Conservation (phyloP, 2,888 invertebrate genomes). For the Elegia similella region DNA sequence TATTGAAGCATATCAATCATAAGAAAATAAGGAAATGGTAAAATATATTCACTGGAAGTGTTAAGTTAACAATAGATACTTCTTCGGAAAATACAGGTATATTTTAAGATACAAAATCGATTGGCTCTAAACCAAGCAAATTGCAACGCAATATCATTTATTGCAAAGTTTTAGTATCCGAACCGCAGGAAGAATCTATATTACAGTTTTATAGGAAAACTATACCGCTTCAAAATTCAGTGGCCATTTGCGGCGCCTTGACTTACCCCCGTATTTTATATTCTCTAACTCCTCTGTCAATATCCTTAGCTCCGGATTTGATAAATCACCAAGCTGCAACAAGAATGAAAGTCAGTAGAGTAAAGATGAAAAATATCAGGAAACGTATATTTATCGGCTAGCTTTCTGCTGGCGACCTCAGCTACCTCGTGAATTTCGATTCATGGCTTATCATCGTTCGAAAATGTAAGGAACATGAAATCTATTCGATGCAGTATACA, state of each 20-base stretch:
- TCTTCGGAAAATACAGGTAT: background rate
- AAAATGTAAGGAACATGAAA: no score
- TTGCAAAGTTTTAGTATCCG: constrained; percentile 17
- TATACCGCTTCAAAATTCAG: constrained; percentile 14
- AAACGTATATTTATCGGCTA: constrained; percentile 17
- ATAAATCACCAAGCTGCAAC: constrained; percentile 93
- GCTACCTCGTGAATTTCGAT: constrained; percentile 22
- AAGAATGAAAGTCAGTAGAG: constrained; percentile 34
- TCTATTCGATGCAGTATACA: no score
- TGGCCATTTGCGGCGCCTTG: constrained; percentile 16
- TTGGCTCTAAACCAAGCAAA: constrained; percentile 7
- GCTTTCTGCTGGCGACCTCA: constrained; percentile 10
- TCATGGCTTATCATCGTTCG: background rate
- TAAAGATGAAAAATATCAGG: constrained; percentile 14
- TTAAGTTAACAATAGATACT: no score
- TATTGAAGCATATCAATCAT: no score
- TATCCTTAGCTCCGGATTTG: constrained; percentile 94
- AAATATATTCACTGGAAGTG: no score
- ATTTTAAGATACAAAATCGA: background rate
- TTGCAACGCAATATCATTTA: constrained; percentile 16
- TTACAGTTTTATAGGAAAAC: constrained; percentile 10
- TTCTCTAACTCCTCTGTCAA: constrained; percentile 95
- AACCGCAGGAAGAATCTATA: constrained; percentile 9
- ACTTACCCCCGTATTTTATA: constrained; percentile 94
- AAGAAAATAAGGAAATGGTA: no score